Percentiles rank a stretch among this genome's conserved stretches.
Evolutionary conservation across 2,888 invertebrate genomes (phyloP).

Genomic region (Drosophila seclusa): DNA sequence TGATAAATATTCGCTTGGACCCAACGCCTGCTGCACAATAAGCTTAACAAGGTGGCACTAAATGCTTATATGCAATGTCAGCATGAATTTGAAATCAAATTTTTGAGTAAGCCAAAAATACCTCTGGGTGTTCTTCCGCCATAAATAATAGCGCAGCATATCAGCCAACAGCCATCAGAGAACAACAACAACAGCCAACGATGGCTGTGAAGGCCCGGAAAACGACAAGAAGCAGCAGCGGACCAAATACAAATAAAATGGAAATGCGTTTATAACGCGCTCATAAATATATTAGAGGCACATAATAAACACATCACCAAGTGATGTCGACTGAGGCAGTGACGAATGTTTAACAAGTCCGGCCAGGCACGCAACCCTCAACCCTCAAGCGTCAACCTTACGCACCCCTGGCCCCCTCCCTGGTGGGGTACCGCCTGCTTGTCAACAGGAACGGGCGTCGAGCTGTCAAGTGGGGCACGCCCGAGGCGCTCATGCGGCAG

Average conservation of each 20-base stretch:
- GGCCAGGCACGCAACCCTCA: slow-evolving; percentile 19
- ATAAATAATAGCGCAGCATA: slow-evolving; percentile 64
- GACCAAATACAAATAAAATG: slow-evolving; percentile 71
- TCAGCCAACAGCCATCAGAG: slow-evolving; percentile 32
- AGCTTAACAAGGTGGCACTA: slow-evolving; percentile 17
- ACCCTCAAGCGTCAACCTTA: background rate
- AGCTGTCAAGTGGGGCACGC: slow-evolving; percentile 69
- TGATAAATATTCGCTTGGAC: slow-evolving; percentile 42
- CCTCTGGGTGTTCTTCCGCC: slow-evolving; percentile 65
- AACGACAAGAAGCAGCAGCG: slow-evolving; percentile 23
- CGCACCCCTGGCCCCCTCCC: background rate
- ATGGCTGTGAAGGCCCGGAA: background rate
- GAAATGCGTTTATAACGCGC: slow-evolving; percentile 79
- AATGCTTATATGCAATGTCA: slow-evolving; percentile 53
- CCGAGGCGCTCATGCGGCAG: slow-evolving; percentile 64
- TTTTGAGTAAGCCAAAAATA: slow-evolving; percentile 63
- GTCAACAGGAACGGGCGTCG: slow-evolving; percentile 44
- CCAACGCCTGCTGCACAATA: background rate
- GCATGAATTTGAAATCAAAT: slow-evolving; percentile 72
- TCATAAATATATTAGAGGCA: slow-evolving; percentile 79
- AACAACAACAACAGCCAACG: slow-evolving; percentile 19
- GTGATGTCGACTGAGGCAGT: slow-evolving; percentile 60
- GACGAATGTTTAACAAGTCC: slow-evolving; percentile 68
- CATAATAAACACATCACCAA: slow-evolving; percentile 79
- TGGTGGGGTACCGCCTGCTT: slow-evolving; percentile 4